Conservation (phyloP, 2,113 vertebrate species). For the Butastur rufipennis region DNA sequence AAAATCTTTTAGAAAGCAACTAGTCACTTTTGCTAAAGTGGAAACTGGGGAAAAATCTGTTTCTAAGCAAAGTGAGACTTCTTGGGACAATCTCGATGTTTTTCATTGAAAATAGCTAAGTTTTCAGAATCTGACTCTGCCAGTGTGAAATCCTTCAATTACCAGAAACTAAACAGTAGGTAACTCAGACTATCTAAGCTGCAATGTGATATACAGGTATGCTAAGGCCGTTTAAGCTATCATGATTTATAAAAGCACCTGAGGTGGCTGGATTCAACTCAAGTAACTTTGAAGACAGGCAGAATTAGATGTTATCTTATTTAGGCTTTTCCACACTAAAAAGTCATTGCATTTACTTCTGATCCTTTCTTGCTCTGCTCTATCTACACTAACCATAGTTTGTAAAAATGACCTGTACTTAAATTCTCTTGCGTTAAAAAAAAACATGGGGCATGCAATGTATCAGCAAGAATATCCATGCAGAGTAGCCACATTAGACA, state of each 20-base stretch:
- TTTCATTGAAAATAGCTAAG: background rate
- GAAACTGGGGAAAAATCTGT: background rate
- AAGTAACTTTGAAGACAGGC: background rate
- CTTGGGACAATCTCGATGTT: background rate
- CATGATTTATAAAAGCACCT: background rate
- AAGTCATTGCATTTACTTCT: background rate
- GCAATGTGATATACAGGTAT: background rate
- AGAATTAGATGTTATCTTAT: background rate
- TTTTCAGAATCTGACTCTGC: background rate
- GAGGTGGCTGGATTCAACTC: background rate
- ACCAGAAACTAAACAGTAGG: background rate
- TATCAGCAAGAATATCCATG: background rate
- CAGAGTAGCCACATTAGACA: background rate
- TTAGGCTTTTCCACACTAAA: background rate
- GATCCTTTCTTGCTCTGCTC: background rate
- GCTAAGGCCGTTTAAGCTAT: background rate
- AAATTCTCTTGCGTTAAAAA: background rate
- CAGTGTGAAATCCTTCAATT: background rate
- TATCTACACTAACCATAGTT: background rate
- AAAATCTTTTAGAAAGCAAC: background rate
- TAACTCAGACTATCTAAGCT: background rate
- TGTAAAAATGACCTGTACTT: background rate
- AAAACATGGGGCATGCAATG: rapidly evolving
- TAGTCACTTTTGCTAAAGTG: background rate
- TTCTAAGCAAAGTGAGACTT: background rate